Evolutionary conservation across 2,888 invertebrate genomes (phyloP), one percentile per base, ranked within the genome.

Genomic region (Pollenia griseotomentosa): DNA sequence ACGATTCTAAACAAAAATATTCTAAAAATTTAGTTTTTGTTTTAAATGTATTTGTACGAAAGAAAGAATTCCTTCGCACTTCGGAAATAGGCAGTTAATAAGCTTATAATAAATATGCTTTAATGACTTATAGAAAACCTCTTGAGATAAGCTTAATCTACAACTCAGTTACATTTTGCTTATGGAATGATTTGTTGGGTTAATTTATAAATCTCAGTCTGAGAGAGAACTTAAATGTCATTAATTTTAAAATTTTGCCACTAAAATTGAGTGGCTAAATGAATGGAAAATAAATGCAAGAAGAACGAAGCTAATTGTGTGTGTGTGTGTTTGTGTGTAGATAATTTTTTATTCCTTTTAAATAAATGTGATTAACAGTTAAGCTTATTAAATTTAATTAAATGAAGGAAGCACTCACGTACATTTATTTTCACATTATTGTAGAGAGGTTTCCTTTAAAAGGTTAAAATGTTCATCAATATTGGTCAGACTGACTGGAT

Each of bases 241-340:
- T 61, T 74, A 61, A 63, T 75, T 63, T 63, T 40, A 40, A 59
- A 51, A 63, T 75, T 10, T 42, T 63, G 75, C 6, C 61, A 51
- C 16, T 74, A 63, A 19, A 19, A 19, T 19, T 19, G 1, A 1
- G 19, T 19, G 19, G 19, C 2, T 19, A 19, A 75, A 63, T 63
- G 63, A 75, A 12, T 75, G 51, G 40, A 63, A 51, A 46, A n/a
- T 48, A 42, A 74, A 33, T 23, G 4, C 2, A 44, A 44, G 10
- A 16, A 16, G 16, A 44, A 16, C 12, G 11, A 44, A 10, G 33
- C n/a, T 33, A 66, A 66, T 33, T 33, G 3, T 23, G 7, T 59
- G 5, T 40, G 6, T 55, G n/a, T 33, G 33, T 33, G n/a, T n/a
- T n/a, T n/a, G 33, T 33, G 33, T 33, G 2, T 33, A 0, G 33